phyloP scores from a whole-genome alignment of 2,113 vertebrate genomes.

The Motacilla tschutschensis region DNA sequence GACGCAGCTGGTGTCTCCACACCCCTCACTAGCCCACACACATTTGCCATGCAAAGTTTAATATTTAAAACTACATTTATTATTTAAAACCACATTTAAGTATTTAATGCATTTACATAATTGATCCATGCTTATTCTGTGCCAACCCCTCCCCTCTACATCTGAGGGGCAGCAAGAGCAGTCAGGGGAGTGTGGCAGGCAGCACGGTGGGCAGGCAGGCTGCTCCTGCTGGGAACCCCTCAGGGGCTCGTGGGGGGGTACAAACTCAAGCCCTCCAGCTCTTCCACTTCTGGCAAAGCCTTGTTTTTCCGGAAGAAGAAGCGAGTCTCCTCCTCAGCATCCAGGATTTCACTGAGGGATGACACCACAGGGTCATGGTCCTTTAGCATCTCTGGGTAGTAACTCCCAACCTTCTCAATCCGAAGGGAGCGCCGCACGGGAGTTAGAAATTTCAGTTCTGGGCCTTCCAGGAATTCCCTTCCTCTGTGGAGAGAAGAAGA shows the following conservation, averaged over 20 bases:
- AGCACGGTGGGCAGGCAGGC: fast-evolving
- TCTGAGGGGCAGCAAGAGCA: neutral
- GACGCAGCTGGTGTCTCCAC: neutral
- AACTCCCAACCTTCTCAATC: neutral
- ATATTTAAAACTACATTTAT: neutral
- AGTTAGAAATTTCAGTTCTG: slow-evolving; percentile 59
- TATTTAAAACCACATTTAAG: no score
- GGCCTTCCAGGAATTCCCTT: neutral
- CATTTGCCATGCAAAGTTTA: neutral
- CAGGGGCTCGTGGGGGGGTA: neutral
- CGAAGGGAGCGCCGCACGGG: slow-evolving; percentile 68
- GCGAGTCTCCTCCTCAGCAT: slow-evolving; percentile 30
- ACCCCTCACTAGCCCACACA: neutral
- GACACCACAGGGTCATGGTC: slow-evolving; percentile 69
- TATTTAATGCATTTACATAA: neutral
- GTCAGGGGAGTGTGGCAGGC: fast-evolving
- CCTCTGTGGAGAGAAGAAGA: neutral
- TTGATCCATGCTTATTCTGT: neutral
- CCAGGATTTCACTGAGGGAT: slow-evolving; percentile 65
- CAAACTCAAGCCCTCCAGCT: slow-evolving; percentile 5
- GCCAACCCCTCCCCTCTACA: neutral
- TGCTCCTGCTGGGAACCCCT: fast-evolving
- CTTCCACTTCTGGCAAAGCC: slow-evolving; percentile 59
- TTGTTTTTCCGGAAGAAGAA: slow-evolving; percentile 67
- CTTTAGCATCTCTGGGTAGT: slow-evolving; percentile 62